Conservation (phyloP, 2,797 vertebrate species). For the Myripristis murdjan region DNA sequence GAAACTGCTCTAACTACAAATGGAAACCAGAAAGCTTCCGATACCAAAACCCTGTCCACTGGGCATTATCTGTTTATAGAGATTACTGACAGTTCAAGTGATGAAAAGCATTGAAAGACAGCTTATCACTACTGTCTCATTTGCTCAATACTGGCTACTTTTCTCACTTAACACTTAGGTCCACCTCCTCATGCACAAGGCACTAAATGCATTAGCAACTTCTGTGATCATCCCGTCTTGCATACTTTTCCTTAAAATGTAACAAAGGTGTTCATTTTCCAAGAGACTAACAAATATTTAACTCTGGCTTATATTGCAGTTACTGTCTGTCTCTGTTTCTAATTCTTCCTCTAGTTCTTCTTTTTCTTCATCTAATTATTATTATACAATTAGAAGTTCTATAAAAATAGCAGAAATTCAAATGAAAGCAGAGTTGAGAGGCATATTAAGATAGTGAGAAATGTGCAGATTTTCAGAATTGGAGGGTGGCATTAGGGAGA, state of each 20-base stretch:
- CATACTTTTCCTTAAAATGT: background rate
- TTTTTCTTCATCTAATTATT: background rate
- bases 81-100: too few species aligned
- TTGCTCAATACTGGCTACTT: too few species aligned
- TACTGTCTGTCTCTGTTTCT: background rate
- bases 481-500: constrained; percentile 47
- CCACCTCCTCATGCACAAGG: background rate
- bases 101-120: background rate
- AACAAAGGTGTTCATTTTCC: background rate
- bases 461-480: constrained; percentile 19
- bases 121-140: too few species aligned
- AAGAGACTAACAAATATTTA: background rate
- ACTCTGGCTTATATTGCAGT: background rate
- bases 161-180: background rate
- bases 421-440: constrained; percentile 10
- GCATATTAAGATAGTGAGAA: constrained; percentile 32
- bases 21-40: too few species aligned
- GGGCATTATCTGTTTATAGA: too few species aligned
- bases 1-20: too few species aligned
- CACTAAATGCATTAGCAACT: background rate
- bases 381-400: background rate
- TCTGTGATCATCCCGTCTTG: constrained; percentile 4
- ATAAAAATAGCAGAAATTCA: background rate
- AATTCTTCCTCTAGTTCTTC: background rate
- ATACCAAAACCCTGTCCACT: too few species aligned